Percentiles rank a stretch among this genome's conserved stretches.
Conservation (phyloP, 2,113 vertebrate genomes). For the Pithys albifrons region DNA sequence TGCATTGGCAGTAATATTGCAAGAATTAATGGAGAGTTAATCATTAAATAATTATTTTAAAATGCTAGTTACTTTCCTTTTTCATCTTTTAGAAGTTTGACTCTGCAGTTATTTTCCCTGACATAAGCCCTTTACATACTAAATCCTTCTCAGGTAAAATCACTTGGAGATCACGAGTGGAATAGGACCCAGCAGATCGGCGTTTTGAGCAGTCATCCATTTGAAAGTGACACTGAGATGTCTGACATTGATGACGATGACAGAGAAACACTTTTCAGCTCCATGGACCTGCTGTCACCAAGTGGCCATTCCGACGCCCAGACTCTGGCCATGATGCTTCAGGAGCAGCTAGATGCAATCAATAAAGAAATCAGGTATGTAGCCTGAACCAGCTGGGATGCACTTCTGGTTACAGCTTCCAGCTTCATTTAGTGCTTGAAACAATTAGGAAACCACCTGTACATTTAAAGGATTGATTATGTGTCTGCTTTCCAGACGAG, state of each 20-base stretch:
- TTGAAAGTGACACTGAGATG: slow-evolving; percentile 98
- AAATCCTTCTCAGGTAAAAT: slow-evolving; percentile 85
- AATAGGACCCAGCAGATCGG: slow-evolving; percentile 89
- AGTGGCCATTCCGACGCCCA: slow-evolving; percentile 96
- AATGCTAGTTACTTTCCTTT: not conserved
- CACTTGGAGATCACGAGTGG: slow-evolving; percentile 96
- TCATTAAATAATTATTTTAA: not conserved
- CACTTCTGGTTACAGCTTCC: not conserved
- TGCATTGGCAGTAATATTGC: not conserved
- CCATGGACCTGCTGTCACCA: slow-evolving; percentile 97
- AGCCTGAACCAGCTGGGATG: not conserved
- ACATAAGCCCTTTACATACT: not conserved
- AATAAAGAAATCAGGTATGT: slow-evolving; percentile 97
- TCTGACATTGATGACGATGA: slow-evolving; percentile 98
- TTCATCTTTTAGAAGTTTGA: not conserved
- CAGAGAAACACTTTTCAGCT: slow-evolving; percentile 95
- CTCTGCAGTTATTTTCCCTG: not conserved
- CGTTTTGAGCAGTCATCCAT: slow-evolving; percentile 88
- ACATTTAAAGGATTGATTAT: not conserved
- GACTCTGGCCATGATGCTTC: slow-evolving; percentile 98
- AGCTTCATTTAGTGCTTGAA: not conserved
- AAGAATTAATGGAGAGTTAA: not conserved
- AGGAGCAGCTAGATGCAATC: slow-evolving; percentile 97
- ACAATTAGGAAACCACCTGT: not conserved
- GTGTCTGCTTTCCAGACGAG: not conserved